Conservation (phyloP, 2,797 vertebrate species). For the Falco concolor region DNA sequence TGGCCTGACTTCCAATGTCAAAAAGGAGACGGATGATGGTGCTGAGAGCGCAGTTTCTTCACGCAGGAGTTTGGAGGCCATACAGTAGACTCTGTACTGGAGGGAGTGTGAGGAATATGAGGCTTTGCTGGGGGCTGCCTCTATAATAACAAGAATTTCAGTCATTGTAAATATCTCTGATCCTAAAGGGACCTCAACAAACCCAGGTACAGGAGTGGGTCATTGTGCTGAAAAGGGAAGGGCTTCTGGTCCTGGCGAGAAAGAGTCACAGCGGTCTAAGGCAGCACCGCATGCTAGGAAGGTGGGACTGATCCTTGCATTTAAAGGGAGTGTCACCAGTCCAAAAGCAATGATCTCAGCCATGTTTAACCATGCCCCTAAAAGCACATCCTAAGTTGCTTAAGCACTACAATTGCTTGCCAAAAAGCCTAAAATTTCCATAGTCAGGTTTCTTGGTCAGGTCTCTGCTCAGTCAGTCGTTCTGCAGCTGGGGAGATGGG, state of each 20-base stretch:
- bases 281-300: background rate
- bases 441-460: background rate
- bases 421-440: background rate
- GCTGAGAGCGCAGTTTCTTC: constrained; percentile 13
- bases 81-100: background rate
- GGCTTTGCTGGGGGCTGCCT: background rate
- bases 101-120: background rate
- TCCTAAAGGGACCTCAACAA: background rate
- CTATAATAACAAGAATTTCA: background rate
- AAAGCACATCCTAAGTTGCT: background rate
- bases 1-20: constrained; percentile 65
- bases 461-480: background rate
- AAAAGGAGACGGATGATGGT: constrained; percentile 56
- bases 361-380: background rate
- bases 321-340: background rate
- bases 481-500: background rate
- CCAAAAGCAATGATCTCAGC: background rate
- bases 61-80: background rate
- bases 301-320: background rate
- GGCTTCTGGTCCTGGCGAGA: rapidly evolving
- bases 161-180: background rate
- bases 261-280: background rate
- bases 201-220: background rate
- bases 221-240: background rate
- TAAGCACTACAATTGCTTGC: background rate